phyloP scores from a whole-genome alignment of 1,140 invertebrate species.

The Muscidifurax raptorellus region DNA sequence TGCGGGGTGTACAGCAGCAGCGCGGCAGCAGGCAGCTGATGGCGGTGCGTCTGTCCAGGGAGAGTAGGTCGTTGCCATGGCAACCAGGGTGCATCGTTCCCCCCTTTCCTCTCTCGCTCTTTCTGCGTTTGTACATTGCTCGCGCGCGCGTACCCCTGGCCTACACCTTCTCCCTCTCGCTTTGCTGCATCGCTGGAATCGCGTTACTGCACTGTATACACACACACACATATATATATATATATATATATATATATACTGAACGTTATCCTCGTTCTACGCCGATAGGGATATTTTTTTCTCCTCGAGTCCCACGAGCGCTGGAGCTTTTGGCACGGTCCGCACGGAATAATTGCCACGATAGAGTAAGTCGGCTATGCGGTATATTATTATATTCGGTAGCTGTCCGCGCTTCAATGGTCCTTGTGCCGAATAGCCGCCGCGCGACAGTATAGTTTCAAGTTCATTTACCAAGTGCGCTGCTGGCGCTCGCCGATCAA shows the following conservation, averaged over 20 bases:
- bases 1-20: too few species aligned
- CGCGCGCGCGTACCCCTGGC: slow-evolving; percentile 46
- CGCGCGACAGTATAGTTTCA: neutral
- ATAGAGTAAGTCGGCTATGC: too few species aligned
- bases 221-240: neutral
- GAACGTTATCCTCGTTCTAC: too few species aligned
- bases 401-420: neutral
- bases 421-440: slow-evolving; percentile 22
- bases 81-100: slow-evolving; percentile 69
- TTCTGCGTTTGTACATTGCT: slow-evolving; percentile 59
- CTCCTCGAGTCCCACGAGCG: too few species aligned
- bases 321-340: too few species aligned
- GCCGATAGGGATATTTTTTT: too few species aligned
- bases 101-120: slow-evolving; percentile 34
- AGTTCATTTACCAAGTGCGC: slow-evolving; percentile 32
- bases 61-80: slow-evolving; percentile 75
- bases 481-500: slow-evolving; percentile 27
- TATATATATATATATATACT: too few species aligned
- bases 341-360: too few species aligned
- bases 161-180: slow-evolving; percentile 3
- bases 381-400: neutral
- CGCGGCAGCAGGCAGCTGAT: neutral
- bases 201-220: neutral
- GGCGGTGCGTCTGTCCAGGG: slow-evolving; percentile 70
- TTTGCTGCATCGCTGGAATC: neutral